Evolutionary conservation across 1,140 invertebrate species (phyloP).

Genomic region (Drosophila grimshawi): DNA sequence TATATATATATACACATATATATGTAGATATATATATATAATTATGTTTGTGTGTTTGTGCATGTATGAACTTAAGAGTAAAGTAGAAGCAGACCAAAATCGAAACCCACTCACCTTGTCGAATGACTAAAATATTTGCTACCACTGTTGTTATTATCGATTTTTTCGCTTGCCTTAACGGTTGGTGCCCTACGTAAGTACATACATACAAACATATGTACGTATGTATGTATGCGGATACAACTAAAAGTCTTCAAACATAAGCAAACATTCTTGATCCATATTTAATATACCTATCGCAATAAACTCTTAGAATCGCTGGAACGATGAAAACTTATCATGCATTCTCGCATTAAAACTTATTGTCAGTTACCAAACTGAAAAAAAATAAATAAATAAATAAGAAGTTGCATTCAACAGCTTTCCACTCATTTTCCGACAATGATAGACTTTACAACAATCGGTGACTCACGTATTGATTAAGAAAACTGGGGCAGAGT

Average conservation of each 20-base stretch:
- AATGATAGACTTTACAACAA: background rate
- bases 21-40: slow-evolving; percentile 15
- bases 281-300: background rate
- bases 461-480: background rate
- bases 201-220: background rate
- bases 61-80: slow-evolving; percentile 12
- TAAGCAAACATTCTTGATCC: background rate
- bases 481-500: background rate
- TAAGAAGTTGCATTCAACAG: background rate
- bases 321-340: background rate
- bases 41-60: slow-evolving; percentile 11
- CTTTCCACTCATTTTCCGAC: background rate
- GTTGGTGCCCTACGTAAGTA: slow-evolving; percentile 1
- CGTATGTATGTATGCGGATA: background rate
- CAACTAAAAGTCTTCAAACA: too few relatives aligned
- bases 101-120: slow-evolving; percentile 61
- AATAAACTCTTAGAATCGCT: background rate
- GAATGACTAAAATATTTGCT: slow-evolving; percentile 20
- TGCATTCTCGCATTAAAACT: background rate
- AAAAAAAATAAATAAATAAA: background rate
- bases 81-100: slow-evolving; percentile 18
- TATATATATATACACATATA: slow-evolving; percentile 5
- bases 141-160: slow-evolving; percentile 51
- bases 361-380: background rate
- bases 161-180: slow-evolving; percentile 50